phyloP scores from a whole-genome alignment of 2,888 invertebrate species.

The Nemotelus nigrinus region DNA sequence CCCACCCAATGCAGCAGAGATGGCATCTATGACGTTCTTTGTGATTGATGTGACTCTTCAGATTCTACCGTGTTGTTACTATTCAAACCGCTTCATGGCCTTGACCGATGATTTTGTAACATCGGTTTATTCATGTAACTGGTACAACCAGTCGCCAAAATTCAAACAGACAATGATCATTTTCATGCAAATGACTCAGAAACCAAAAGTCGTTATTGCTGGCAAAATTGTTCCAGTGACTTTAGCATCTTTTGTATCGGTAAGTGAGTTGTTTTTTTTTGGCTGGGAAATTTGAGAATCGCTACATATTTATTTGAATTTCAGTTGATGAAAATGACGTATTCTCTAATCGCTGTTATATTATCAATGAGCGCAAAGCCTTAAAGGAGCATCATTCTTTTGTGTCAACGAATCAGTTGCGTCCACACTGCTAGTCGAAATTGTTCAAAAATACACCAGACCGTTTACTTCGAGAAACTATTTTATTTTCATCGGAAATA shows the following conservation, averaged over 20 bases:
- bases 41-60: background rate
- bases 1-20: background rate
- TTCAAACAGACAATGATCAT: conserved; percentile 39
- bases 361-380: background rate
- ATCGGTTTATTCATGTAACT: conserved; percentile 39
- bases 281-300: background rate
- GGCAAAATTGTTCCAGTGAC: conserved; percentile 33
- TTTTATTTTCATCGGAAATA: too few relatives aligned
- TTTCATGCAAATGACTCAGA: conserved; percentile 36
- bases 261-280: background rate
- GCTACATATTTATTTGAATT: background rate
- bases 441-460: too few relatives aligned
- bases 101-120: conserved; percentile 23
- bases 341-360: conserved; percentile 9
- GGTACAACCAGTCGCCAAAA: conserved; percentile 22
- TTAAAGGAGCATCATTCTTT: too few relatives aligned
- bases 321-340: conserved; percentile 38
- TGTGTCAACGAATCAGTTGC: too few relatives aligned
- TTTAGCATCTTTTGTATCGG: conserved; percentile 35
- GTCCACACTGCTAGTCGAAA: too few relatives aligned
- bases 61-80: conserved; percentile 33
- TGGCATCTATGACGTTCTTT: background rate
- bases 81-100: conserved; percentile 23
- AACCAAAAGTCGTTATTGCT: conserved; percentile 23
- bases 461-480: too few relatives aligned